These are phyloP conservation scores for Ennomos fuscantarius DNA, from an alignment of 2,888 invertebrate genomes.

Conservation along the genomic window DNA sequence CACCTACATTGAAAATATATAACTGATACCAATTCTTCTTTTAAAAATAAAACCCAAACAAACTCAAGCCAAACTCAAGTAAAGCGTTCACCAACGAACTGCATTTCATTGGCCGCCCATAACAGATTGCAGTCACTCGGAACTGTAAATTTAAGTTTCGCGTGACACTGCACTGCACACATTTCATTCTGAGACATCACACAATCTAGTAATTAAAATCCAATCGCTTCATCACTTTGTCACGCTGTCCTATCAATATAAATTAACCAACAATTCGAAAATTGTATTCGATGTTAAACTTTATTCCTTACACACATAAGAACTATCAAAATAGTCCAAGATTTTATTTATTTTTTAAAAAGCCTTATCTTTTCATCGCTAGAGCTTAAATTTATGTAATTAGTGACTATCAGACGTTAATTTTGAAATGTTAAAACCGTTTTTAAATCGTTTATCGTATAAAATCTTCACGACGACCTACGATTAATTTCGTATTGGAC, in stretches of 20 bases:
- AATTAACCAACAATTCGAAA: conserved; percentile 3
- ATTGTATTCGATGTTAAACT: conserved; percentile 4
- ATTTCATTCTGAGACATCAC: no score
- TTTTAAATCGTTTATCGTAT: conserved; percentile 25
- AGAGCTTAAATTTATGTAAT: conserved; percentile 8
- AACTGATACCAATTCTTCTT: no score
- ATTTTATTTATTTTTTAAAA: no score
- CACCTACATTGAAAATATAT: no score
- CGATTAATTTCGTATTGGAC: conserved; percentile 10
- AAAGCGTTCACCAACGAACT: no score
- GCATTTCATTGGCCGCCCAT: no score
- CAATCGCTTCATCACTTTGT: conserved; percentile 30
- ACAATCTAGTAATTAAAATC: conserved; percentile 25
- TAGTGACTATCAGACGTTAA: conserved; percentile 14
- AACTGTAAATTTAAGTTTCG: no score
- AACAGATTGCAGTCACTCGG: no score
- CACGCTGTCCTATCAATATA: conserved; percentile 18
- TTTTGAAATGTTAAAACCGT: conserved; percentile 22
- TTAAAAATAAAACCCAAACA: no score
- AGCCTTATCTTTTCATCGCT: conserved; percentile 10
- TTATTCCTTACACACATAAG: not conserved
- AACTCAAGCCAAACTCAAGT: no score
- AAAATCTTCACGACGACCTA: conserved; percentile 13
- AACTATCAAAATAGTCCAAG: not conserved
- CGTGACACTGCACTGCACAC: no score